Evolutionary conservation across 30 jellyfish, hydroid and myxozoan species (phyloP), one percentile per base, ranked within the genome.

Genomic region (Hydractinia echinata): DNA sequence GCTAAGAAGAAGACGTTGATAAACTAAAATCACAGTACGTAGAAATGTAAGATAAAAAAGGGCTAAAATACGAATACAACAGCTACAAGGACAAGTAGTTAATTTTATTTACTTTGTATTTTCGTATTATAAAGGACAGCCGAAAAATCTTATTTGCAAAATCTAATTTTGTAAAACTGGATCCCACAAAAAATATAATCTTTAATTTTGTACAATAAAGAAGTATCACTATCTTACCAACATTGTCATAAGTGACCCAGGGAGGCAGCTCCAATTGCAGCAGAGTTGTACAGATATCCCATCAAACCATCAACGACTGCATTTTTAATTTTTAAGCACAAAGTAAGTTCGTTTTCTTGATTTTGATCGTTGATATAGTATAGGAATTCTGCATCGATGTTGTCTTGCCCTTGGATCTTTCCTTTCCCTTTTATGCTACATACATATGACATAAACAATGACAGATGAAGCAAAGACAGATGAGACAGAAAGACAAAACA

Each of bases 381-480:
- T 1, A 64, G 44, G 44, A 30, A 30, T 30, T 30, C 44, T 0
- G 44, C 44, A 30, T 30, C 44, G 2, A 30, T 30, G 44, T 30
- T 30, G 44, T 30, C 44, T 30, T 30, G 1, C 44, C 44, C 44
- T 30, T 30, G 44, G 44, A 64, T 6, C 6, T 64, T 7, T 64
- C 51, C 74, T 13, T 64, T 64, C 5, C 74, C 74, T 7, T 64
- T n/a, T n/a, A 64, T n/a, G 74, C 74, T 64, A 64, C 44, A 64
- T 6, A 64, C 18, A 13, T 7, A 64, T 64, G 74, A 51, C 18
- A 44, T n/a, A 6, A n/a, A 4, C 9, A 64, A 64, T 64, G 9
- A 13, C 10, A 1, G 30, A 62, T 62, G 16, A 10, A 62, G 39
- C 10, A 64, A 64, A 64, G 3, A 3, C 69, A 58, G 69, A 16